These are phyloP conservation scores for Phalacrocorax brasilianus DNA, from an alignment of 2,113 vertebrate species.

Conservation along the genomic window DNA sequence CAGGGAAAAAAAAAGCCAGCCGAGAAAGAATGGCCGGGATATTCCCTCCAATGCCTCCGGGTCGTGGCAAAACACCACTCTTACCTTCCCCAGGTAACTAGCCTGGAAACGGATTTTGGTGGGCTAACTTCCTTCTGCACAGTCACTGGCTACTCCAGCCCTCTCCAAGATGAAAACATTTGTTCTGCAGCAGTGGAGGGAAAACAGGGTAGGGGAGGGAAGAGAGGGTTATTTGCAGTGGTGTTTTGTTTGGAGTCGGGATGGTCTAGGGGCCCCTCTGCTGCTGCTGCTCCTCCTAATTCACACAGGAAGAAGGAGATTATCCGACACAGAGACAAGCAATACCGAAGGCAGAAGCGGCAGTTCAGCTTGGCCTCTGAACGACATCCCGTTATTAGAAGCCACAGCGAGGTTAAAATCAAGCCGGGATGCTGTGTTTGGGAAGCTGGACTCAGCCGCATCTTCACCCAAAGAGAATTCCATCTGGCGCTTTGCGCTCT, in stretches of 20 bases:
- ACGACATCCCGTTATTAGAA: not conserved
- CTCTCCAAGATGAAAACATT: not conserved
- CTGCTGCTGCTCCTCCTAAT: not conserved
- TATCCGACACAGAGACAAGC: not conserved
- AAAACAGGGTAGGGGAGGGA: not conserved
- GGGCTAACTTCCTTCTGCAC: not conserved
- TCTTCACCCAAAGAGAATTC: not conserved
- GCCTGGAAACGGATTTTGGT: not conserved
- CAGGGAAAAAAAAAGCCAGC: not conserved
- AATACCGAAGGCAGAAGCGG: not conserved
- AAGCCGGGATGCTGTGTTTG: not conserved
- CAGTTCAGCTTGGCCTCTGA: not conserved
- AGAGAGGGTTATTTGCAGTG: not conserved
- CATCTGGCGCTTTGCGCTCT: not conserved
- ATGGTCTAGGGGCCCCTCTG: not conserved
- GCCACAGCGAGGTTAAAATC: not conserved
- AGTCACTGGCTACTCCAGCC: not conserved
- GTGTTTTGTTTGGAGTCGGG: not conserved
- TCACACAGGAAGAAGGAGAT: not conserved
- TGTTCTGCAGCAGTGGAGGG: not conserved
- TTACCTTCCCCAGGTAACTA: not conserved
- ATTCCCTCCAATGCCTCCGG: no score
- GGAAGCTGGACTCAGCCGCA: not conserved
- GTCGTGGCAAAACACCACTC: not conserved
- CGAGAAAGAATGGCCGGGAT: accelerated